Evolutionary conservation across 2,797 vertebrate genomes (phyloP).

Genomic region (Bradypus variegatus): DNA sequence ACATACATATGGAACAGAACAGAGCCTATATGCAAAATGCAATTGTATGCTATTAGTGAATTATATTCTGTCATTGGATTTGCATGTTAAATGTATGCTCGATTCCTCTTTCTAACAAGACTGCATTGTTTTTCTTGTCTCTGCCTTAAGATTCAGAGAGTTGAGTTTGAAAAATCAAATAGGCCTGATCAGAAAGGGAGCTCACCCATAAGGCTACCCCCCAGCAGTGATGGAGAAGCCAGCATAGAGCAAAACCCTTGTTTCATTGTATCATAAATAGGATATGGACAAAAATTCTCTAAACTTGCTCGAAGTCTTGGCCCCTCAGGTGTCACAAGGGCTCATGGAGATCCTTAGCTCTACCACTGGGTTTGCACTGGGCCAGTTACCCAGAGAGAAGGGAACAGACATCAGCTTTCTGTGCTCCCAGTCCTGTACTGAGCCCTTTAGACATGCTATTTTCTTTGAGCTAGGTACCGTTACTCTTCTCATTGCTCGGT

Average conservation of each 20-base stretch:
- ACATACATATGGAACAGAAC: rapidly evolving
- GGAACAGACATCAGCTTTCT: not conserved
- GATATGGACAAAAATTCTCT: not conserved
- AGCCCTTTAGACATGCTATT: rapidly evolving
- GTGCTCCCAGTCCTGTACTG: no score
- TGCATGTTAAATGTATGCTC: not conserved
- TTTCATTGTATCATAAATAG: not conserved
- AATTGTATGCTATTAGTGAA: not conserved
- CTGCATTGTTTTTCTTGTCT: not conserved
- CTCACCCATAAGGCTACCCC: not conserved
- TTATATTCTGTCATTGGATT: not conserved
- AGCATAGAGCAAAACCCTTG: not conserved
- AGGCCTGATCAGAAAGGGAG: not conserved
- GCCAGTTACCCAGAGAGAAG: not conserved
- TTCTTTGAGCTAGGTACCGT: not conserved
- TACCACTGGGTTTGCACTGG: no score
- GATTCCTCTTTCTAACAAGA: not conserved
- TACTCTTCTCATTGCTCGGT: not conserved
- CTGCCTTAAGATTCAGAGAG: not conserved
- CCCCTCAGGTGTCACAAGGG: not conserved
- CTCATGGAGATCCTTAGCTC: not conserved
- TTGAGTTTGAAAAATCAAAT: not conserved
- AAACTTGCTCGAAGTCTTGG: not conserved
- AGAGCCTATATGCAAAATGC: not conserved
- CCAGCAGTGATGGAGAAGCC: not conserved